phyloP scores from a whole-genome alignment of 2,113 vertebrate species.

The Neotragus moschatus region DNA sequence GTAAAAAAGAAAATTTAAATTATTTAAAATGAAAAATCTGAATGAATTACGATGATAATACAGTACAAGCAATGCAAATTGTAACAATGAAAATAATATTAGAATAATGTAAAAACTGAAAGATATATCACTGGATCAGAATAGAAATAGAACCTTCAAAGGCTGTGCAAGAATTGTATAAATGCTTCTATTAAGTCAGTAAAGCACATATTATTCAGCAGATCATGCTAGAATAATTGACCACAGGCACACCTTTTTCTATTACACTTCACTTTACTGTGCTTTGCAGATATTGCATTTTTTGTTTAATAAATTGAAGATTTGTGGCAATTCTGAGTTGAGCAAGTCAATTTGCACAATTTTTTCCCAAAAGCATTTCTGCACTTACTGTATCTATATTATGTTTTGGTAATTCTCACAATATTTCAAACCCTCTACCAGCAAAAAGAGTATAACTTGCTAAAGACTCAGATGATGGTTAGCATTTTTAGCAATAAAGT shows the following conservation, averaged over 20 bases:
- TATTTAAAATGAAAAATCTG: neutral
- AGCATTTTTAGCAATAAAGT: neutral
- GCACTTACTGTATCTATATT: neutral
- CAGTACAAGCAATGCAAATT: neutral
- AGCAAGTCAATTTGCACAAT: neutral
- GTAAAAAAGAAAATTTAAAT: neutral
- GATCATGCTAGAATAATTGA: neutral
- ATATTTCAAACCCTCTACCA: neutral
- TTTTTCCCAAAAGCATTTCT: neutral
- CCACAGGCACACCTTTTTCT: neutral
- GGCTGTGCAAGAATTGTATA: neutral
- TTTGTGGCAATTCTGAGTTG: neutral
- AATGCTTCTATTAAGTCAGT: neutral
- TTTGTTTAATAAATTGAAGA: neutral
- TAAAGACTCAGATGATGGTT: neutral
- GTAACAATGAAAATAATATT: neutral
- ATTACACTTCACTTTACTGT: neutral
- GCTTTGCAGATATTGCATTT: neutral
- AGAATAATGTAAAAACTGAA: neutral
- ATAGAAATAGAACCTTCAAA: neutral
- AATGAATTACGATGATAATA: neutral
- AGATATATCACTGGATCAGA: neutral
- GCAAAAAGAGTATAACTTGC: neutral
- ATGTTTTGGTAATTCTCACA: neutral
- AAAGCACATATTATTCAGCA: neutral